phyloP scores from a whole-genome alignment of 2,797 vertebrate genomes.

The Rhinophrynus dorsalis region DNA sequence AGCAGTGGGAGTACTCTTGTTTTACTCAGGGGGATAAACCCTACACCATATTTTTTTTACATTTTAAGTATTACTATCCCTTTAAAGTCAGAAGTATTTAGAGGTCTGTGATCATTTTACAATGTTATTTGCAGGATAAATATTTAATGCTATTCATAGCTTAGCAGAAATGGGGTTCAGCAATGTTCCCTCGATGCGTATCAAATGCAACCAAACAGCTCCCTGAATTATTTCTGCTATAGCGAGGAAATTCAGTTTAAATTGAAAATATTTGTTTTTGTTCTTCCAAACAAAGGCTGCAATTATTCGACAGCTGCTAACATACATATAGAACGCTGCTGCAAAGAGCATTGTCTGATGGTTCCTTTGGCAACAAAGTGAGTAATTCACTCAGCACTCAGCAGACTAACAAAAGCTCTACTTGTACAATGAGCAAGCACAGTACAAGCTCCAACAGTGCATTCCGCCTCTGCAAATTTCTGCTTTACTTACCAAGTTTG shows the following conservation, averaged over 20 bases:
- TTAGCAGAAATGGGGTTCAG: no score
- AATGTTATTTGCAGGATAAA: neutral
- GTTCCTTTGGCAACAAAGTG: constrained; percentile 38
- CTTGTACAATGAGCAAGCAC: constrained; percentile 20
- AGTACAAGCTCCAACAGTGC: constrained; percentile 12
- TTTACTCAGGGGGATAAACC: no score
- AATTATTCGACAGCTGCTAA: constrained; percentile 36
- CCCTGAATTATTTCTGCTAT: neutral
- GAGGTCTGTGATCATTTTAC: no score
- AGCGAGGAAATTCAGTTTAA: constrained; percentile 4
- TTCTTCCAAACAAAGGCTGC: constrained; percentile 17
- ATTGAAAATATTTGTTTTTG: constrained; percentile 27
- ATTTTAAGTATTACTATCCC: no score
- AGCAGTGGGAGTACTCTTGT: no score
- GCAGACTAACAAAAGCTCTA: constrained; percentile 28
- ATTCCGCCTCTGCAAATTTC: constrained; percentile 29
- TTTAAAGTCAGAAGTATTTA: no score
- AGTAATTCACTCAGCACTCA: constrained; percentile 1
- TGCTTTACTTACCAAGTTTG: constrained; percentile 88
- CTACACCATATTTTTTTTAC: no score
- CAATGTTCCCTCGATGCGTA: no score
- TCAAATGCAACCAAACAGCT: no score
- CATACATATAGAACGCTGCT: constrained; percentile 9
- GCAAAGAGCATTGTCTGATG: neutral
- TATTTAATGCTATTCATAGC: neutral